Evolutionary conservation across 2,888 invertebrate genomes (phyloP), one percentile per base, ranked within the genome.

Genomic region (Platycheirus albimanus): DNA sequence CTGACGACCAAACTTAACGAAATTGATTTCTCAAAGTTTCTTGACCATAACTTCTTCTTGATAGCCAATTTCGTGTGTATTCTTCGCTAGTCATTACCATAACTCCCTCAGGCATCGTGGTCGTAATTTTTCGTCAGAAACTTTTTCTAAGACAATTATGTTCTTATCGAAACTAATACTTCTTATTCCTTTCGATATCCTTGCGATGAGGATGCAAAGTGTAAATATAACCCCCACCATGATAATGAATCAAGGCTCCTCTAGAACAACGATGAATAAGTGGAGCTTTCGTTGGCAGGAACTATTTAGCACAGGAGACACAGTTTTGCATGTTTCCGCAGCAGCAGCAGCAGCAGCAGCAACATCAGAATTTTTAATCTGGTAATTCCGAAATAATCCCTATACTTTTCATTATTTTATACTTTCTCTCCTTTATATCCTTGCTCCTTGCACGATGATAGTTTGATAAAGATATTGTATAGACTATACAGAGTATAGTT

Each of bases 391-490:
- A 70, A 80, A 76, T 76, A 76, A 81, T 76, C 76, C 70, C 52
- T 19, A 63, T 61, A 63, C 63, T 64, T 56, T 64, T 67, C 51
- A 52, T 58, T 76, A 75, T 66, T 76, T 71, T 51, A 54, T 72
- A 61, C 56, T 33, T 28, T 69, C 61, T 54, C 56, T 67, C 58
- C 19, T 52, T 33, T 47, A 45, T 24, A 33, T 49, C 33, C 51
- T 33, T 28, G 49, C 36, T 66, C 38, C 64, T 58, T 71, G 38
- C 20, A 49, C 51, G 52, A 71, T 72, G 61, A 67, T 71, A 54
- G 70, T 63, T 63, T 76, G 76, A 76, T 76, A 47, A 67, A 76
- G 71, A 76, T 81, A 71, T 81, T 75, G 75, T 47, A 71, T 70
- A 15, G 45, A 66, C 51, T n/a, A n/a, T n/a, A n/a, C n/a, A n/a